Percentiles rank a stretch among this genome's conserved stretches.
Evolutionary conservation across 2,888 invertebrate genomes (phyloP).

Genomic region (Xanthorhoe spadicearia): DNA sequence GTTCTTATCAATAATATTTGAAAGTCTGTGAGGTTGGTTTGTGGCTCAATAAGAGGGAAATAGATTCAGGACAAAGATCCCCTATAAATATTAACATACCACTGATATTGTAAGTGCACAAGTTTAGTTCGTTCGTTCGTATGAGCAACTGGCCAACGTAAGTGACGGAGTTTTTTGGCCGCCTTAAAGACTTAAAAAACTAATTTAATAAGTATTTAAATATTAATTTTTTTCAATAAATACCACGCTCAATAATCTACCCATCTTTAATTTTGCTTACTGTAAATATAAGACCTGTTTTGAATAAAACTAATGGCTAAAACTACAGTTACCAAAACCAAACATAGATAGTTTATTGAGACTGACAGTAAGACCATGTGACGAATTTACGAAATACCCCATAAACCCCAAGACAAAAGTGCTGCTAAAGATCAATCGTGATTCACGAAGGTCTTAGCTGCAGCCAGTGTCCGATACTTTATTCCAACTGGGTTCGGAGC

Average conservation of each 20-base stretch:
- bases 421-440: background rate
- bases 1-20: constrained; percentile 23
- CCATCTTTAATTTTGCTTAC: too few species aligned
- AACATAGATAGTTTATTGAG: background rate
- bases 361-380: background rate
- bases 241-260: too few species aligned
- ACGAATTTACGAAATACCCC: background rate
- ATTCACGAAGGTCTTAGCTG: constrained; percentile 2
- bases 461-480: constrained; percentile 18
- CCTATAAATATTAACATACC: background rate
- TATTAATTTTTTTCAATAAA: too few species aligned
- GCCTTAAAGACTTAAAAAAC: too few species aligned
- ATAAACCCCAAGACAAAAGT: background rate
- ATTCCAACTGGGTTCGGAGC: constrained; percentile 24
- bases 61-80: background rate
- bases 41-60: background rate
- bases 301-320: background rate
- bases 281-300: too few species aligned
- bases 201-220: too few species aligned
- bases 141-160: too few species aligned
- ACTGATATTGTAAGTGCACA: too few species aligned
- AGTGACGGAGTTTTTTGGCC: too few species aligned
- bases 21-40: background rate
- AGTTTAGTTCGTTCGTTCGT: too few species aligned
- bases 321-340: background rate